These are phyloP conservation scores for Dichetophora obliterata DNA, from an alignment of 2,888 invertebrate genomes.

Conservation along the genomic window DNA sequence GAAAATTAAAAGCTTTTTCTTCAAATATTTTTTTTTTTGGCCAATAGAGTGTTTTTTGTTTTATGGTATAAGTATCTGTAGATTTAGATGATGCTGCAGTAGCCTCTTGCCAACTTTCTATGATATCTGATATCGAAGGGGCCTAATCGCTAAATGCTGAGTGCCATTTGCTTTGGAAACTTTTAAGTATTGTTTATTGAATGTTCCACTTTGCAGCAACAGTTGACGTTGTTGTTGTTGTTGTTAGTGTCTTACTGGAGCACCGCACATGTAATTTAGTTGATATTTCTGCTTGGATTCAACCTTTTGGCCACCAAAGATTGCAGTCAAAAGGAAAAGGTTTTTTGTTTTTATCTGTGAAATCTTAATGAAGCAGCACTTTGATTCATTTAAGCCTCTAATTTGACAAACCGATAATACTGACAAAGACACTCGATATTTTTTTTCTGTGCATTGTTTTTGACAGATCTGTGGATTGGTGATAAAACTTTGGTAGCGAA, in stretches of 20 bases:
- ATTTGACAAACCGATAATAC: not conserved
- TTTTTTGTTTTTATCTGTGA: not conserved
- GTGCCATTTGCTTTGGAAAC: too few relatives aligned
- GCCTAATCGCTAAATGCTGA: too few relatives aligned
- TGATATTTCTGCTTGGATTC: not conserved
- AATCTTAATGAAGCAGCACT: not conserved
- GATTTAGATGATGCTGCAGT: not conserved
- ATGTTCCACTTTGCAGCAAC: not conserved
- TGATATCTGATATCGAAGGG: not conserved
- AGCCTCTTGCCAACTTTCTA: not conserved
- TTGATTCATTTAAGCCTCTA: not conserved
- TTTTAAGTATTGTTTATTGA: not conserved
- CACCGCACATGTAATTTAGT: not conserved
- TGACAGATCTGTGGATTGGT: not conserved
- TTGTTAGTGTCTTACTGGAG: too few relatives aligned
- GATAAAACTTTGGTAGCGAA: not conserved
- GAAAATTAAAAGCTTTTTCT: slow-evolving; percentile 1
- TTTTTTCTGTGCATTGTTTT: not conserved
- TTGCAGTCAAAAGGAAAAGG: not conserved
- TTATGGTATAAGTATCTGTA: not conserved
- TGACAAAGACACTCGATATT: not conserved
- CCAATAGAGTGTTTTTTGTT: not conserved
- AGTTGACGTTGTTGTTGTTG: too few relatives aligned
- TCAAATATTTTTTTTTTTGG: not conserved
- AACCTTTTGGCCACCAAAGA: not conserved